Evolutionary conservation across 1,140 invertebrate genomes (phyloP).

Genomic region (Trinorchestia longiramus): DNA sequence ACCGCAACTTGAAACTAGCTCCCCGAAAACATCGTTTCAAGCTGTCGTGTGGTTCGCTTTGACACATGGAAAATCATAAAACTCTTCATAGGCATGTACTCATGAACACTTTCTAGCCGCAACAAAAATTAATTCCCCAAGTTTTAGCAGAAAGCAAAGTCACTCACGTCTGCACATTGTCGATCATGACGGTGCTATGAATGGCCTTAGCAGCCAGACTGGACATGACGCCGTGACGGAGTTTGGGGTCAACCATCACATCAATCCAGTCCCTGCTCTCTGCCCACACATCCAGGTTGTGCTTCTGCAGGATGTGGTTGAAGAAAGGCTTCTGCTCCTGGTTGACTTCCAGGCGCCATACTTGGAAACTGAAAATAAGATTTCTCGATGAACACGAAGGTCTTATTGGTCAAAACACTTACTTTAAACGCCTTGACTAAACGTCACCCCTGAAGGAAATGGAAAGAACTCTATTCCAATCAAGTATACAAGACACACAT

Average conservation of each 20-base stretch:
- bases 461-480: no score
- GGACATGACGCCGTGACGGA: constrained; percentile 8
- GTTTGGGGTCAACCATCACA: constrained; percentile 24
- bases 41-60: background rate
- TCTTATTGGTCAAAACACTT: no score
- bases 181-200: constrained; percentile 7
- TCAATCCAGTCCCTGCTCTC: constrained; percentile 28
- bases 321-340: constrained; percentile 27
- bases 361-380: background rate
- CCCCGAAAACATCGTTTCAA: no score
- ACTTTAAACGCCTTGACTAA: no score
- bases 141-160: background rate
- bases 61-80: background rate
- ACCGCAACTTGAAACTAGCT: no score
- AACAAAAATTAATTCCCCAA: background rate
- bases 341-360: constrained; percentile 19
- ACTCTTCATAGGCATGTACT: background rate
- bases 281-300: constrained; percentile 39
- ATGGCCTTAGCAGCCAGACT: background rate
- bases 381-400: no score
- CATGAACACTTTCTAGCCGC: background rate
- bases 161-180: constrained; percentile 28
- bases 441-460: no score
- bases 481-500: no score
- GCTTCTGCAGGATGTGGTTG: constrained; percentile 21